Percentiles rank a stretch among this genome's conserved stretches.
These are phyloP conservation scores for Leptinotarsa texana DNA, from an alignment of 1,140 invertebrate species.

Conservation along the genomic window DNA sequence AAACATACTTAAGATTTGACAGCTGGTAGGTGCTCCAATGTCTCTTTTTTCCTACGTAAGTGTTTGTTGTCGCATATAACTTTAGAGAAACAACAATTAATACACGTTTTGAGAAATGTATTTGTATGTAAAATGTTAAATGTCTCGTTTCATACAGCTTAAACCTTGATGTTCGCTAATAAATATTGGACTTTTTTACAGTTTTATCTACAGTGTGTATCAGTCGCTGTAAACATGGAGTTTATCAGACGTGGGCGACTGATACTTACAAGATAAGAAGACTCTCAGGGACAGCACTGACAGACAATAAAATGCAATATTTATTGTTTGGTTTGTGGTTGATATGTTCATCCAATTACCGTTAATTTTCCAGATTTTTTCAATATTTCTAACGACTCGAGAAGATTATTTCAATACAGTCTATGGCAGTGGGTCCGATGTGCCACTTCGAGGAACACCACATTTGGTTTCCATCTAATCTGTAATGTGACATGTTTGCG, in stretches of 20 bases:
- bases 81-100: too few relatives aligned
- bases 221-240: slow-evolving; percentile 23
- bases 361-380: slow-evolving; percentile 8
- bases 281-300: slow-evolving; percentile 7
- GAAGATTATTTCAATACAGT: not conserved
- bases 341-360: slow-evolving; percentile 9
- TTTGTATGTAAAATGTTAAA: slow-evolving; percentile 10
- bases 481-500: not conserved
- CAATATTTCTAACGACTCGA: not conserved
- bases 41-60: too few relatives aligned
- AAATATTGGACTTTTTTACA: slow-evolving; percentile 55
- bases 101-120: not conserved
- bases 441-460: not conserved
- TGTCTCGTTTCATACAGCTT: slow-evolving; percentile 44
- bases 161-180: slow-evolving; percentile 53
- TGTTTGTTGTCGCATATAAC: too few relatives aligned
- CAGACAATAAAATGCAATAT: slow-evolving; percentile 22
- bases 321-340: slow-evolving; percentile 21
- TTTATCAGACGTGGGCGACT: slow-evolving; percentile 19
- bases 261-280: slow-evolving; percentile 20
- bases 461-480: not conserved
- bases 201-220: slow-evolving; percentile 25
- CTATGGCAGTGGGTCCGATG: not conserved
- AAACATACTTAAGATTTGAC: too few relatives aligned
- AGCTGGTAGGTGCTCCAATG: too few relatives aligned